Base-by-base conservation (phyloP, 2,888 invertebrate genomes). In the Hypomecis punctinalis region DNA sequence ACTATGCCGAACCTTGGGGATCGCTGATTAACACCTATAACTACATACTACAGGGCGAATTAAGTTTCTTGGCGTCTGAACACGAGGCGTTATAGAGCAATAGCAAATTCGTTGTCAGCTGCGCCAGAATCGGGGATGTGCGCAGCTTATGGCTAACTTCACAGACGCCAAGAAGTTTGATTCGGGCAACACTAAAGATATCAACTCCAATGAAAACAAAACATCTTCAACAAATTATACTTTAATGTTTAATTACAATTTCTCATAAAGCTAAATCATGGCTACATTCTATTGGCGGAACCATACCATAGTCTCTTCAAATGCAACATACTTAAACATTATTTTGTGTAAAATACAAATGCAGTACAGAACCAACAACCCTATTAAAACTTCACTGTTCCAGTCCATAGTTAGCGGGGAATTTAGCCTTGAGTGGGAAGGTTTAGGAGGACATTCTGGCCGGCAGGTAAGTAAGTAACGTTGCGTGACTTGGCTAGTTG, bases 401-500 rank as follows among this genome's bases (percentile, higher is more conserved):
- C 47, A 63, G 63, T 68, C 66, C 48, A 43, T 11, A 33, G 23
- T 37, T 39, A n/a, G 36, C 10, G 13, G 63, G 55, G 58, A 67
- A 67, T 54, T 85, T 88, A 91, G 75, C 90, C 86, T 74, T 94
- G 93, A 68, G 94, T 90, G 36, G 96, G 97, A 67, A 97, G 93
- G 84, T 96, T 97, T 73, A 98, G 89, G 54, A 98, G 94, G 62
- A 98, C 95, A 86, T 96, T 96, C 88, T 98, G 97, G 61, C 97
- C 97, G 68, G 96, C 93, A 6, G 99, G 99, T 77, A 99, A 94
- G 90, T 99, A 99, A 40, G 97, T 95, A 68, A 99, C 98, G 86
- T 99, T 98, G 82, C 99, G 96, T 3, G 99, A 98, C 86, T 97
- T 96, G 13, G 99, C 96, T 82, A 99, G 94, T 91, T 99, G 98